These are phyloP conservation scores for Corvus hawaiiensis DNA, from an alignment of 2,113 vertebrate species.

Conservation along the genomic window DNA sequence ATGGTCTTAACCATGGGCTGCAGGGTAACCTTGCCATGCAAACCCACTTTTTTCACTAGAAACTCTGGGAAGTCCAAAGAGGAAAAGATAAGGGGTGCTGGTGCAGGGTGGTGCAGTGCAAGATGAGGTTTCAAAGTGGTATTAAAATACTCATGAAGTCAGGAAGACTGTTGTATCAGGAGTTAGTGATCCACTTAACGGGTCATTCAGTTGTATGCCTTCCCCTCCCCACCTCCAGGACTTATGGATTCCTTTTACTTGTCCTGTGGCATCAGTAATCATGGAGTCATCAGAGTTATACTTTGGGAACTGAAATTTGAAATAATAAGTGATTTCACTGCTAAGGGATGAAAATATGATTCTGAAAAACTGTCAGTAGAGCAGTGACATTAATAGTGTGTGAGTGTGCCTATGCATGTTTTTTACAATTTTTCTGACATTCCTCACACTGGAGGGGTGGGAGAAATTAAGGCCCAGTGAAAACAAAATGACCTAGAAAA, in stretches of 20 bases:
- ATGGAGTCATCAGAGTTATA: neutral
- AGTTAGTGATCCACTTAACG: neutral
- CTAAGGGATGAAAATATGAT: neutral
- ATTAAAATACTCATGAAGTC: neutral
- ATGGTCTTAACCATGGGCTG: neutral
- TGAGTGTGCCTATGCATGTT: neutral
- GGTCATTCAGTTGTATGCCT: neutral
- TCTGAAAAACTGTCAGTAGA: neutral
- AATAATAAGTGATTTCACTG: neutral
- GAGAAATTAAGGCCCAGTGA: neutral
- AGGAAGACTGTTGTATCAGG: neutral
- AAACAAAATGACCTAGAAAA: conserved; percentile 7
- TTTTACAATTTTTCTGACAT: neutral
- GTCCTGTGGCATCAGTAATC: neutral
- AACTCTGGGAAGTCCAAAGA: neutral
- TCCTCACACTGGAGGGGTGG: neutral
- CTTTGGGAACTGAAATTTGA: neutral
- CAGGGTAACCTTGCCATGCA: neutral
- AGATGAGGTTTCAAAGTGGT: neutral
- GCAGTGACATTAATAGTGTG: neutral
- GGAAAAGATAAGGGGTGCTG: neutral
- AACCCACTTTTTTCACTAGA: neutral
- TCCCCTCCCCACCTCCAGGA: neutral
- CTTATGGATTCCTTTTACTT: neutral
- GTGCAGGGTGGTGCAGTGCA: no score